Evolutionary conservation across 2,888 invertebrate species (phyloP), one percentile per base, ranked within the genome.

Genomic region (Drosophila conformis): DNA sequence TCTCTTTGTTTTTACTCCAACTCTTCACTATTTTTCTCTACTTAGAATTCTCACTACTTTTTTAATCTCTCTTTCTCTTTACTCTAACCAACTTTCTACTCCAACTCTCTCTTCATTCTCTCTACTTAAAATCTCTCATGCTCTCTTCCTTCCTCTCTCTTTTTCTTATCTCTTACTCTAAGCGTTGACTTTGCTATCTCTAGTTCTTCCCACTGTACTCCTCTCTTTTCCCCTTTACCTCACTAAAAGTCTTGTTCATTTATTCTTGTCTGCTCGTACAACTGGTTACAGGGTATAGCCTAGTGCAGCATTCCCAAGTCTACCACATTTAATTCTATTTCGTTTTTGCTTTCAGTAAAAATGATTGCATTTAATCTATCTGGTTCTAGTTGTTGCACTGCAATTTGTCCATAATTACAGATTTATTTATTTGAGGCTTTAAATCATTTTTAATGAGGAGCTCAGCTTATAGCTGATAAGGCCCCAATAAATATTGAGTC

Each of bases 331-430:
- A 18, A 18, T 25, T 40, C 13, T 25, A 8, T 46, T 54, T 35
- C 2, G 36, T 33, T 60, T 21, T 49, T 27, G 38, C 38, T 48
- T 46, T 5, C 36, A 64, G 54, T 40, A 40, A 38, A 46, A 69
- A 27, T 65, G 57, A 67, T 64, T 56, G 51, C 59, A 70, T 49
- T 48, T 53, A 25, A 71, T 46, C 38, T 49, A 31, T 71, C 27
- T 66, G 46, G 38, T 67, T 56, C 51, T 59, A 13, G 60, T 40
- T 62, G 46, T 51, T 60, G 57, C 10, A 36, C 31, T 49, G 77
- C 82, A 85, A 82, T 83, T 83, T 74, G 80, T 78, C 77, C 74
- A 73, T 80, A 84, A 84, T 85, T 85, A 82, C 60, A 25, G 8
- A 64, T 56, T 69, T 68, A 74, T 80, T 71, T 78, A 77, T 82